Conservation (phyloP, 2,888 invertebrate genomes). For the Apodemia zela region DNA sequence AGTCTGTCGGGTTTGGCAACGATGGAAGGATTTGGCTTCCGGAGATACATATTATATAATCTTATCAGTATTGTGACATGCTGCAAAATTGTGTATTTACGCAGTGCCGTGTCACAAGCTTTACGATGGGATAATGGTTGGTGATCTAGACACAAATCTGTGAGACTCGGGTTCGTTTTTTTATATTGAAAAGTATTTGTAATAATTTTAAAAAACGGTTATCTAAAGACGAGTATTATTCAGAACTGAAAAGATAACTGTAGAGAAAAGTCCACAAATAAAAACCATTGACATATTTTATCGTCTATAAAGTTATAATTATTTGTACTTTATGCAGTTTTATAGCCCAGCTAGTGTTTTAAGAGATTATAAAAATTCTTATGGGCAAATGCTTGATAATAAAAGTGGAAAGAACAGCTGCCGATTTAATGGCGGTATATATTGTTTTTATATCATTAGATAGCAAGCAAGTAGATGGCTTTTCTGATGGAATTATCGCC, state of each 20-base stretch:
- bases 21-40: background rate
- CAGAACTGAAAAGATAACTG: background rate
- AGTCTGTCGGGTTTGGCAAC: constrained; percentile 7
- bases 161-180: too few relatives aligned
- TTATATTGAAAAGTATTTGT: too few relatives aligned
- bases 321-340: constrained; percentile 1
- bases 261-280: background rate
- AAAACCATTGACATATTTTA: constrained; percentile 3
- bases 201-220: too few relatives aligned
- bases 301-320: constrained; percentile 11
- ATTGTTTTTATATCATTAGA: too few relatives aligned
- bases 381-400: constrained; percentile 1
- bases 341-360: background rate
- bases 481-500: too few relatives aligned
- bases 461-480: too few relatives aligned
- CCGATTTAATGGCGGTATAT: background rate
- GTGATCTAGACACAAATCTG: too few relatives aligned
- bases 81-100: background rate
- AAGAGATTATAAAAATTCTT: constrained; percentile 6
- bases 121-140: too few relatives aligned
- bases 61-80: background rate
- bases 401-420: background rate
- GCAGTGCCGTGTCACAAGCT: background rate
- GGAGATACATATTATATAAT: background rate
- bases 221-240: constrained; percentile 7